Evolutionary conservation across 2,113 vertebrate species (phyloP).

Genomic region (Shinisaurus crocodilurus): DNA sequence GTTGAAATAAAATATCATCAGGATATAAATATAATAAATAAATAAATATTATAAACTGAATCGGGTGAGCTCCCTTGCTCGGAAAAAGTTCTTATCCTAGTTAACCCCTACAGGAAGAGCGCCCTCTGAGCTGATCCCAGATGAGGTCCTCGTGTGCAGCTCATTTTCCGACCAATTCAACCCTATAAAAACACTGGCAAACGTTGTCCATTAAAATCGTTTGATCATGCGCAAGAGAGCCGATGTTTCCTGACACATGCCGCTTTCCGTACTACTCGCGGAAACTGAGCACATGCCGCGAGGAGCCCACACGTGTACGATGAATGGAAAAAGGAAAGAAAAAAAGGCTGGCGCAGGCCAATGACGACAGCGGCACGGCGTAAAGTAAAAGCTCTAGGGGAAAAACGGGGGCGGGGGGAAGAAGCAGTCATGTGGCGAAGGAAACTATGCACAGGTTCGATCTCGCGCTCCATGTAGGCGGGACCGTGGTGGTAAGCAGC

Average conservation of each 20-base stretch:
- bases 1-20: too few species aligned
- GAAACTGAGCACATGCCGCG: background rate
- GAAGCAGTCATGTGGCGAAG: background rate
- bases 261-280: background rate
- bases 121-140: too few species aligned
- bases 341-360: background rate
- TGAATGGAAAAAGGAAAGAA: too few species aligned
- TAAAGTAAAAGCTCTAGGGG: background rate
- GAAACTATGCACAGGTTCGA: background rate
- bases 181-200: too few species aligned
- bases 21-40: too few species aligned
- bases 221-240: background rate
- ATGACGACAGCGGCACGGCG: background rate
- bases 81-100: background rate
- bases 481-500: background rate
- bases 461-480: background rate
- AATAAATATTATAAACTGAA: background rate
- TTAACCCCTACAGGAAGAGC: background rate
- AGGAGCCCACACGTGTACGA: background rate
- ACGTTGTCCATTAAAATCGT: background rate
- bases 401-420: fast-evolving
- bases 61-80: background rate
- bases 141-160: background rate
- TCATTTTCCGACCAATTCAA: background rate
- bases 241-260: background rate